Evolutionary conservation across 1,140 invertebrate genomes (phyloP).

Genomic region (Limonius californicus): DNA sequence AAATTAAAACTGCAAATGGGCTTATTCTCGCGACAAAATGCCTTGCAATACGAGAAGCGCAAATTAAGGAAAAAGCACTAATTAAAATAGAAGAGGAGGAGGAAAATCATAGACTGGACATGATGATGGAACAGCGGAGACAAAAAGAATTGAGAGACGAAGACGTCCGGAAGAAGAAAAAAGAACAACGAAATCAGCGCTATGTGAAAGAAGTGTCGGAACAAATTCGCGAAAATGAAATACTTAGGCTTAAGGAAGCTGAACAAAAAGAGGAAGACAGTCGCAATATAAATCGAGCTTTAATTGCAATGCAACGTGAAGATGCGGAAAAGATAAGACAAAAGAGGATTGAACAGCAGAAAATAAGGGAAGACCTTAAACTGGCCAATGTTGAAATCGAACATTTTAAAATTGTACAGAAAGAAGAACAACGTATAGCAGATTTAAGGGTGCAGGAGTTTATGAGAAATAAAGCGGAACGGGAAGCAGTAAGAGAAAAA

Average conservation of each 20-base stretch:
- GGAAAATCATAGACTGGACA: conserved; percentile 57
- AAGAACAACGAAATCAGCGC: conserved; percentile 45
- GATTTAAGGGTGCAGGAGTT: conserved; percentile 60
- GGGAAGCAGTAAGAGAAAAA: conserved; percentile 53
- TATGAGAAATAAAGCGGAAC: conserved; percentile 55
- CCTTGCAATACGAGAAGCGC: conserved; percentile 67
- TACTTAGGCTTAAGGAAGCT: conserved; percentile 56
- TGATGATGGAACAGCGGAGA: conserved; percentile 61
- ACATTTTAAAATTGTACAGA: conserved; percentile 53
- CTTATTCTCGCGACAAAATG: conserved; percentile 69
- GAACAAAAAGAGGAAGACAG: conserved; percentile 64
- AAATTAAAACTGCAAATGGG: conserved; percentile 62
- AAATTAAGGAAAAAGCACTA: conserved; percentile 57
- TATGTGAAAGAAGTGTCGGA: conserved; percentile 50
- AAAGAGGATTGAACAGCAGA: conserved; percentile 46
- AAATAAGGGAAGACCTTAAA: conserved; percentile 52
- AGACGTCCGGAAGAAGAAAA: conserved; percentile 45
- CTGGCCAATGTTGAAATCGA: conserved; percentile 56
- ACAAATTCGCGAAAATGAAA: conserved; percentile 59
- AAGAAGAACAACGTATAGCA: conserved; percentile 57
- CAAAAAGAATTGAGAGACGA: conserved; percentile 45
- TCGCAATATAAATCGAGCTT: conserved; percentile 55
- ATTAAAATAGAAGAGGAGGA: conserved; percentile 52
- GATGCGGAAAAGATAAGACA: conserved; percentile 49
- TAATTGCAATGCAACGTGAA: conserved; percentile 53